phyloP scores from a whole-genome alignment of 2,113 vertebrate genomes.

The Forbesichthys agassizii region DNA sequence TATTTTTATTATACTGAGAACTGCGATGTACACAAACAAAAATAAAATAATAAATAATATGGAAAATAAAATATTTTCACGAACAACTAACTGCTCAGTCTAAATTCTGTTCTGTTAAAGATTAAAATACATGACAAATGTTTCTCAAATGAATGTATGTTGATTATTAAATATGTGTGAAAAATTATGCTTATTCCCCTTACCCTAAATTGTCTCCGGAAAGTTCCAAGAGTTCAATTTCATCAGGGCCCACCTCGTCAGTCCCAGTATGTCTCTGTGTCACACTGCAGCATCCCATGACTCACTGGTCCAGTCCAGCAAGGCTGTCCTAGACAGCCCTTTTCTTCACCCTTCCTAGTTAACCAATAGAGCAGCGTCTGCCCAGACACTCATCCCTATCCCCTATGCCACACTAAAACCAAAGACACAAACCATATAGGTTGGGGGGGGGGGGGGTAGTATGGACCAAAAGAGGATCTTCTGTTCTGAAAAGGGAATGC shows the following conservation, averaged over 20 bases:
- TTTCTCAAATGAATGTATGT: not conserved
- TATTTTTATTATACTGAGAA: not conserved
- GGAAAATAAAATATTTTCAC: too few relatives aligned
- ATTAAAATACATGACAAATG: not conserved
- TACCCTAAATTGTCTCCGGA: conserved; percentile 74
- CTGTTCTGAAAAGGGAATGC: not conserved
- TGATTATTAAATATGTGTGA: too few relatives aligned
- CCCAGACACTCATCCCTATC: conserved; percentile 52
- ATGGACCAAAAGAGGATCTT: conserved; percentile 52
- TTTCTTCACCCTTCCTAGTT: conserved; percentile 17
- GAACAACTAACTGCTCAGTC: too few relatives aligned
- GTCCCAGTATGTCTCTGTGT: conserved; percentile 74
- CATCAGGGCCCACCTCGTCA: conserved; percentile 77
- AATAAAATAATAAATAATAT: too few relatives aligned
- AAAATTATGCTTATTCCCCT: conserved; percentile 35
- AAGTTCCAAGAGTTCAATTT: conserved; percentile 78
- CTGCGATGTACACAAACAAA: not conserved
- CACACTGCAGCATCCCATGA: conserved; percentile 84
- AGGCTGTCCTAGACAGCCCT: conserved; percentile 18
- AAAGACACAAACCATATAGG: conserved; percentile 39
- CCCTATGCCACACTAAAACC: conserved; percentile 49
- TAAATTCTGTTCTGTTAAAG: too few relatives aligned
- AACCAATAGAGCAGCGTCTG: conserved; percentile 73
- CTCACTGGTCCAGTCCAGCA: conserved; percentile 13
- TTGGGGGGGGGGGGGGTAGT: conserved; percentile 22